These are phyloP conservation scores for Cynaeus angustus DNA, from an alignment of 2,888 invertebrate species.

Conservation along the genomic window DNA sequence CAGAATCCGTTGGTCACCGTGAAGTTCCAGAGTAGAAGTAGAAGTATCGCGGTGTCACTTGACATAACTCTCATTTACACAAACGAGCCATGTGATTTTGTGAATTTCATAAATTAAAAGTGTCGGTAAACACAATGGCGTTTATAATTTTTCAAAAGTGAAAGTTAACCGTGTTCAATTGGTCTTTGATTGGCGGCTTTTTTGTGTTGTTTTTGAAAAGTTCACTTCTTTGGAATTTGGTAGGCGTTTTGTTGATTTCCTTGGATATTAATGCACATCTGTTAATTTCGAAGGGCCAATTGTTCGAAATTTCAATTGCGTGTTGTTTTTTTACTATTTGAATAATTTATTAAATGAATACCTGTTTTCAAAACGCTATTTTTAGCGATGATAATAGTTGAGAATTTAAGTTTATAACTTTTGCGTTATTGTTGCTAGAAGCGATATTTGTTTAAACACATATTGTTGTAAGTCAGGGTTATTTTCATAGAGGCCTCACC, in stretches of 20 bases:
- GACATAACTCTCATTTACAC: slow-evolving; percentile 10
- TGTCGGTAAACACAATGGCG: background rate
- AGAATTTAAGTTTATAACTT: slow-evolving; percentile 44
- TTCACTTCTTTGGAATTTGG: slow-evolving; percentile 66
- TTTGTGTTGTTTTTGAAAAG: slow-evolving; percentile 43
- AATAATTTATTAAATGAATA: slow-evolving; percentile 48
- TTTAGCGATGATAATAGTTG: slow-evolving; percentile 61
- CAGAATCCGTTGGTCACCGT: slow-evolving; percentile 46
- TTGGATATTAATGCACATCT: slow-evolving; percentile 38
- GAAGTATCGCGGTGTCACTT: slow-evolving; percentile 23
- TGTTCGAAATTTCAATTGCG: slow-evolving; percentile 15
- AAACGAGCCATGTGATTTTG: slow-evolving; percentile 23
- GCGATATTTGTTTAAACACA: slow-evolving; percentile 15
- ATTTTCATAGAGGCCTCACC: slow-evolving; percentile 29
- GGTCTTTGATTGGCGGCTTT: slow-evolving; percentile 32
- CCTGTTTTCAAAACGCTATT: slow-evolving; percentile 55
- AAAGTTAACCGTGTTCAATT: slow-evolving; percentile 21
- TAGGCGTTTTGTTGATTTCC: slow-evolving; percentile 61
- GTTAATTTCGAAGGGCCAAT: slow-evolving; percentile 13
- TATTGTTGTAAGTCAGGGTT: background rate
- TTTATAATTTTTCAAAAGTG: slow-evolving; percentile 24
- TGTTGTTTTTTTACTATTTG: slow-evolving; percentile 17
- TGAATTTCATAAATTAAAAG: slow-evolving; percentile 32
- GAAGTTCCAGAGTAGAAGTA: slow-evolving; percentile 15
- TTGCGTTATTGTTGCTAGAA: slow-evolving; percentile 19